Evolutionary conservation across 2,888 invertebrate genomes (phyloP), one percentile per base, ranked within the genome.

Genomic region (Lepidonotus clava): DNA sequence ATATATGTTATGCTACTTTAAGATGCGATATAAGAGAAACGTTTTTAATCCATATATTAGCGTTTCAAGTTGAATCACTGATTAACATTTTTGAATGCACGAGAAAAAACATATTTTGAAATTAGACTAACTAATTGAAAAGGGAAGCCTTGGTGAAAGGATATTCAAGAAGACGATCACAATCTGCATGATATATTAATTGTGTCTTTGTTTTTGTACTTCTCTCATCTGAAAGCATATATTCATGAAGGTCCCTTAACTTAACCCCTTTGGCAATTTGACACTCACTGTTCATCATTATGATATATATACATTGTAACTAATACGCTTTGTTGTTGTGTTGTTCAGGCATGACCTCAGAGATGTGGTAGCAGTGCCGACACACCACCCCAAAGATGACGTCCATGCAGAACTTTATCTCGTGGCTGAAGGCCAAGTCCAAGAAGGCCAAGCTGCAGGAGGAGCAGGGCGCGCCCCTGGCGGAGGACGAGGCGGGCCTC

Each of bases 391-490:
- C 34, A 38, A 76, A 6, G 40, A 85, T 85, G 85, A 11, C 85
- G 11, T 66, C 85, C 8, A 41, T 85, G 76, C 85, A 85, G 32
- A 61, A 71, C 34, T 51, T 85, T 32, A 18, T 85, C 24, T 24
- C 85, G 14, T 85, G 85, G 85, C 41, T 85, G 46, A 85, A 76
- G 71, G 46, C 61, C 40, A 71, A 76, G 24, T 85, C 85, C 24
- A 71, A 51, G 34, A 61, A 67, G 66, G 24, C 36, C 40, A 36
- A 66, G 34, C 18, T n/a, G 24, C 36, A 21, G 24, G 24, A 21
- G 11, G 61, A 66, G 36, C 1, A n/a, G 18, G 56, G 38, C 11
- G 36, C 14, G 28, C 21, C 24, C 36, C 66, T 11, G 32, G 66
- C 66, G 32, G 40, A 24, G 28, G 53, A 51, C 5, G 53, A 56